Evolutionary conservation across 2,113 vertebrate species (phyloP), one percentile per base, ranked within the genome.

Genomic region (Myotis yumanensis): DNA sequence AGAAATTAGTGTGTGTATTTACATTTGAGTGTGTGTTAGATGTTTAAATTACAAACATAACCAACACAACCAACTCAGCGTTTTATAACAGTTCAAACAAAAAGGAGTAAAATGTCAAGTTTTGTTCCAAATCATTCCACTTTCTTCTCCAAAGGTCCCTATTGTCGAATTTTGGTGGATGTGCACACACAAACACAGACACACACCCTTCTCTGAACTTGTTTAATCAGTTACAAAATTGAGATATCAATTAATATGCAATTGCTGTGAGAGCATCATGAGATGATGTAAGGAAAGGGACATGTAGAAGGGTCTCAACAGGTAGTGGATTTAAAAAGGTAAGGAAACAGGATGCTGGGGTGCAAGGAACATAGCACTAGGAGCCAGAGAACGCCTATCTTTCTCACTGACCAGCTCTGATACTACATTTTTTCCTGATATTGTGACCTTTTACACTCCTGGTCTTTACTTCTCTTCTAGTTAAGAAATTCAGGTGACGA

Each of bases 331-430:
- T 75, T 46, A n/a, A 84, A 91, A 85, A 88, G 32, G 23, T 35
- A 75, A 86, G 46, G 14, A 17, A 37, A 37, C 16, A 52, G 23
- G 35, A 52, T 75, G 35, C 52, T 10, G 12, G 2, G 8, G 1
- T 66, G 16, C 11, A 52, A 22, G 68, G 51, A 17, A 11, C 5
- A 54, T 25, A 66, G 17, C 0, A 0, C 4, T 0, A 7, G 18
- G 37, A 37, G 62, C 23, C 43, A 37, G 11, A 43, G 37, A 22
- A 79, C 2, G 30, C 35, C 18, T 11, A 6, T 4, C n/a, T 81
- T 48, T 32, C 68, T 11, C 43, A n/a, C 5, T 57, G 32, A n/a
- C 14, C 68, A 51, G 32, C 32, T 66, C 11, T 46, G 59, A 18
- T 76, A 28, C 62, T 35, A 57, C 28, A 35, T 48, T 48, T 51